A percentile compares a stretch with the other conserved stretches of the same genome.
phyloP scores from a whole-genome alignment of 2,113 vertebrate species.

The Xyrauchen texanus region DNA sequence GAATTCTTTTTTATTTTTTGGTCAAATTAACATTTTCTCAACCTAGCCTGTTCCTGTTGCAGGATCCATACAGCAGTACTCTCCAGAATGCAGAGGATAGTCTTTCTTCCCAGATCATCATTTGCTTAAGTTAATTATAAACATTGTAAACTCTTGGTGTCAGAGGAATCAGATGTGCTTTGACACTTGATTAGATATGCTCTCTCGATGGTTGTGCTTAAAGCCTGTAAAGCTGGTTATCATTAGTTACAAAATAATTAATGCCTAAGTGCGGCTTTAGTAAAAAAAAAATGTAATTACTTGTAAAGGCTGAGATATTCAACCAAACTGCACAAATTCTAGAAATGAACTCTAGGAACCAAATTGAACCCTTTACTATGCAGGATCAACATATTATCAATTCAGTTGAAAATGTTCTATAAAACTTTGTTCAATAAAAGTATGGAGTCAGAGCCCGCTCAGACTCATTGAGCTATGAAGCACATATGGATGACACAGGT shows the following conservation, averaged over 20 bases:
- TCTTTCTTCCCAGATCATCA: neutral
- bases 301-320: too few species aligned
- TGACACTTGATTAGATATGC: conserved; percentile 48
- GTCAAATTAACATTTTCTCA: neutral
- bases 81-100: neutral
- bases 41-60: neutral
- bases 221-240: conserved; percentile 52
- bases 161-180: conserved; percentile 46
- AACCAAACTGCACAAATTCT: neutral
- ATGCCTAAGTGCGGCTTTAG: too few species aligned
- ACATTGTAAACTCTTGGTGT: conserved; percentile 39
- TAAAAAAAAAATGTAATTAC: too few species aligned
- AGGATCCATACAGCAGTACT: neutral
- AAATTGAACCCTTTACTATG: neutral
- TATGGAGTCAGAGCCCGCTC: too few species aligned
- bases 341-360: neutral
- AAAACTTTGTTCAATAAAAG: too few species aligned
- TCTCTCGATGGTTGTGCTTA: too few species aligned
- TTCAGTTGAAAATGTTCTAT: too few species aligned
- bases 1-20: neutral
- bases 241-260: conserved; percentile 63
- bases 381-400: neutral
- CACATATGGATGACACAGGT: neutral
- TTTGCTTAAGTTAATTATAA: conserved; percentile 45
- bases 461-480: neutral